A percentile compares a stretch with the other conserved stretches of the same genome.
Conservation (phyloP, 1,140 invertebrate genomes). For the Drosophila lowei region DNA sequence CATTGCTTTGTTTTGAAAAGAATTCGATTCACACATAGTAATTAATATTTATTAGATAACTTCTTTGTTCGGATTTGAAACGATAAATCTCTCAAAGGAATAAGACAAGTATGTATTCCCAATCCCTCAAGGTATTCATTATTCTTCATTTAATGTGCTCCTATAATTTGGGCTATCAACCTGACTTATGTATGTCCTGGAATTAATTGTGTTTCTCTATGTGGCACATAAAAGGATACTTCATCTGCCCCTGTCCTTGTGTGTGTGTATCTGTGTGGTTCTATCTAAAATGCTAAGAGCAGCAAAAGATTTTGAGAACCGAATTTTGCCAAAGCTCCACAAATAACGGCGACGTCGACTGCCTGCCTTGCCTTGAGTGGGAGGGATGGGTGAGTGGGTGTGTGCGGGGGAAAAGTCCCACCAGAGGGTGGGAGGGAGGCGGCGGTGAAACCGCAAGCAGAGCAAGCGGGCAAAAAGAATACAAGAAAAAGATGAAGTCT, state of each 20-base stretch:
- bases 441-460: conserved; percentile 53
- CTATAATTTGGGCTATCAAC: conserved; percentile 17
- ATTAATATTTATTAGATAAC: too few species aligned
- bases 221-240: conserved; percentile 32
- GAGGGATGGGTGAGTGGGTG: not conserved
- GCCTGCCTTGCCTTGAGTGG: not conserved
- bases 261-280: conserved; percentile 4
- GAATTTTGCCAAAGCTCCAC: conserved; percentile 58
- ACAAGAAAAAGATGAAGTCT: conserved; percentile 77
- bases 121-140: not conserved
- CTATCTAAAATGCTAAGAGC: conserved; percentile 46
- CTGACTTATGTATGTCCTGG: conserved; percentile 36
- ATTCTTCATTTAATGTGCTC: not conserved
- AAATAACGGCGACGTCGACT: conserved; percentile 36
- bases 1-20: too few species aligned
- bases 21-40: too few species aligned
- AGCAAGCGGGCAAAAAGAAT: conserved; percentile 31
- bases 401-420: not conserved
- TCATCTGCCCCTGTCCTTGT: not conserved
- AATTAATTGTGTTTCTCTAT: conserved; percentile 36
- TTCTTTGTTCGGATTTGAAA: too few species aligned
- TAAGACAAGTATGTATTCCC: not conserved
- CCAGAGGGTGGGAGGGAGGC: conserved; percentile 5
- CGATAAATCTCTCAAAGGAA: too few species aligned
- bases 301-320: conserved; percentile 66